Conservation (phyloP, 2,797 vertebrate genomes). For the Etheostoma nigrum region DNA sequence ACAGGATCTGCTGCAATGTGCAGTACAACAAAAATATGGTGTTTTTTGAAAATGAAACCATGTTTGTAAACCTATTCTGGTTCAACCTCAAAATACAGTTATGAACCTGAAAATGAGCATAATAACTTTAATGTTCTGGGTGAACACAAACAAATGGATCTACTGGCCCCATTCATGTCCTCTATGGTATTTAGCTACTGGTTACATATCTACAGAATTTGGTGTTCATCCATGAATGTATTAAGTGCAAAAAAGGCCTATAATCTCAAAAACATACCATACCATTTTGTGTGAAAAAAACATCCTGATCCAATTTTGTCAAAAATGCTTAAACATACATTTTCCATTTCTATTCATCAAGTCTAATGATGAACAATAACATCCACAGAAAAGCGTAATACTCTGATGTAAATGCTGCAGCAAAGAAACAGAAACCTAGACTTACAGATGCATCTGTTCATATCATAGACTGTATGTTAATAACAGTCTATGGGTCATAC, state of each 20-base stretch:
- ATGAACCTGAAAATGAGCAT: no score
- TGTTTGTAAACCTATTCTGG: no score
- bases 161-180: not conserved
- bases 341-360: not conserved
- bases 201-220: not conserved
- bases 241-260: no score
- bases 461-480: no score
- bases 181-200: not conserved
- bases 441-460: not conserved
- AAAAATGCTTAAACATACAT: not conserved
- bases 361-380: not conserved
- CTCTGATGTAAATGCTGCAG: not conserved
- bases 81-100: no score
- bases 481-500: not conserved
- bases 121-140: not conserved
- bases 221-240: not conserved
- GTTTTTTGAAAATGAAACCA: no score
- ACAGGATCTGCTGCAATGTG: no score
- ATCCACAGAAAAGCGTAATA: not conserved
- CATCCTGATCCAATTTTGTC: not conserved
- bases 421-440: not conserved
- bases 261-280: no score
- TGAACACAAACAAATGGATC: constrained; percentile 1
- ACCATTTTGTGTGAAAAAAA: not conserved
- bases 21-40: no score